These are phyloP conservation scores for Andrena minutula DNA, from an alignment of 2,888 invertebrate genomes.

Conservation along the genomic window DNA sequence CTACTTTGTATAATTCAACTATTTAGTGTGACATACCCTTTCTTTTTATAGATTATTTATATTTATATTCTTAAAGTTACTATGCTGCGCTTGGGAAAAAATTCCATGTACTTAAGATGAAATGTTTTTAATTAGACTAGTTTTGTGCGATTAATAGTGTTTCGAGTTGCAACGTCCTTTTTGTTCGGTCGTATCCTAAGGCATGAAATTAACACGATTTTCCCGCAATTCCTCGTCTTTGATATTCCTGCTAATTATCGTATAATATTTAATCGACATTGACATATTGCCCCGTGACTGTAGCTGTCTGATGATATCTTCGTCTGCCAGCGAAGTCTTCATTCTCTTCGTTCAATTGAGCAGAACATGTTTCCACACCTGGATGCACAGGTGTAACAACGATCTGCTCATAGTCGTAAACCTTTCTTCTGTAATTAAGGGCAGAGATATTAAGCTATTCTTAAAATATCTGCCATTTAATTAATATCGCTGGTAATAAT, in stretches of 20 bases:
- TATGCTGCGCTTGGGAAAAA: slow-evolving; percentile 36
- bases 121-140: slow-evolving; percentile 57
- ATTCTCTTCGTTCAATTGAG: slow-evolving; percentile 97
- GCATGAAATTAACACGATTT: slow-evolving; percentile 25
- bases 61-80: slow-evolving; percentile 52
- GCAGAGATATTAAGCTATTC: not conserved
- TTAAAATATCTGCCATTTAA: not conserved
- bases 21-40: slow-evolving; percentile 11
- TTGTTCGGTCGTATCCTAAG: not conserved
- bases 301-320: slow-evolving; percentile 96
- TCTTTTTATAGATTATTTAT: slow-evolving; percentile 36
- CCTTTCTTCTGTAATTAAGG: slow-evolving; percentile 88
- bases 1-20: slow-evolving; percentile 34
- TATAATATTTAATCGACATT: slow-evolving; percentile 79
- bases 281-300: slow-evolving; percentile 91
- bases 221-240: slow-evolving; percentile 19
- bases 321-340: slow-evolving; percentile 97
- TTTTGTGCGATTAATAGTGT: slow-evolving; percentile 54
- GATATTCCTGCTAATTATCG: slow-evolving; percentile 13
- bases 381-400: slow-evolving; percentile 94
- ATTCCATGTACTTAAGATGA: slow-evolving; percentile 50
- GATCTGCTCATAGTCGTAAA: slow-evolving; percentile 93
- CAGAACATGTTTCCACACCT: slow-evolving; percentile 92
- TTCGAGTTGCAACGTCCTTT: slow-evolving; percentile 20
- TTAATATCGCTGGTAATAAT: slow-evolving; percentile 72